A percentile compares a stretch with the other conserved stretches of the same genome.
These are phyloP conservation scores for Theonella swinhoei DNA, from an alignment of 37 sponge, comb jelly and placozoan species.

Conservation along the genomic window DNA sequence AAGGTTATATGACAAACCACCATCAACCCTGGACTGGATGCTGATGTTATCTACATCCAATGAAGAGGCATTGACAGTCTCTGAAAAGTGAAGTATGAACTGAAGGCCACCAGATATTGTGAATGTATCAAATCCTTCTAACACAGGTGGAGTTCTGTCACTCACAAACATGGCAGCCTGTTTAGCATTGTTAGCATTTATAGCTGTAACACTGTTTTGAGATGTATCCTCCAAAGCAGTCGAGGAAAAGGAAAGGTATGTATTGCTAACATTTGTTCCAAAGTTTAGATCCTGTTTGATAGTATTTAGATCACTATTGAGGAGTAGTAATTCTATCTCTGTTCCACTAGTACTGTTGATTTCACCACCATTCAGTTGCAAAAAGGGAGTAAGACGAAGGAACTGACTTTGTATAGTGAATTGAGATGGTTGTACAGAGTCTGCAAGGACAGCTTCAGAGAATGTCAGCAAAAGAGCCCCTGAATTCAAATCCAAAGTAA, in stretches of 20 bases:
- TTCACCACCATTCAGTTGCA: slow-evolving; percentile 34
- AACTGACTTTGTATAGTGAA: slow-evolving; percentile 55
- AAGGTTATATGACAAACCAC: slow-evolving; percentile 42
- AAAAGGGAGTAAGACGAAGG: neutral
- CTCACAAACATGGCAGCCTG: slow-evolving; percentile 26
- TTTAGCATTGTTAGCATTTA: slow-evolving; percentile 24
- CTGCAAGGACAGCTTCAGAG: slow-evolving; percentile 64
- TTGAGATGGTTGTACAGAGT: slow-evolving; percentile 31
- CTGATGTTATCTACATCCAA: slow-evolving; percentile 58
- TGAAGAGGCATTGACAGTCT: slow-evolving; percentile 74
- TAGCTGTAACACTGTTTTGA: slow-evolving; percentile 26
- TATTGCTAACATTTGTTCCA: slow-evolving; percentile 51
- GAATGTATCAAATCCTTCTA: slow-evolving; percentile 72
- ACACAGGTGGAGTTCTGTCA: slow-evolving; percentile 68
- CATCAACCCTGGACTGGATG: slow-evolving; percentile 44
- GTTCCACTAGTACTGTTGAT: slow-evolving; percentile 57
- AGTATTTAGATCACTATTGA: slow-evolving; percentile 56
- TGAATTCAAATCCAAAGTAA: slow-evolving; percentile 74
- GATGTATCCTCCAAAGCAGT: slow-evolving; percentile 56
- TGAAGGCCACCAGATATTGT: slow-evolving; percentile 46
- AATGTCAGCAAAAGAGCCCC: slow-evolving; percentile 83
- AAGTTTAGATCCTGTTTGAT: slow-evolving; percentile 56
- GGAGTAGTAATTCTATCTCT: slow-evolving; percentile 46
- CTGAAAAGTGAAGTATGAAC: slow-evolving; percentile 73
- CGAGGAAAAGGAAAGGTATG: slow-evolving; percentile 59